Evolutionary conservation across 2,113 vertebrate genomes (phyloP).

Genomic region (Forbesichthys papilliferus): DNA sequence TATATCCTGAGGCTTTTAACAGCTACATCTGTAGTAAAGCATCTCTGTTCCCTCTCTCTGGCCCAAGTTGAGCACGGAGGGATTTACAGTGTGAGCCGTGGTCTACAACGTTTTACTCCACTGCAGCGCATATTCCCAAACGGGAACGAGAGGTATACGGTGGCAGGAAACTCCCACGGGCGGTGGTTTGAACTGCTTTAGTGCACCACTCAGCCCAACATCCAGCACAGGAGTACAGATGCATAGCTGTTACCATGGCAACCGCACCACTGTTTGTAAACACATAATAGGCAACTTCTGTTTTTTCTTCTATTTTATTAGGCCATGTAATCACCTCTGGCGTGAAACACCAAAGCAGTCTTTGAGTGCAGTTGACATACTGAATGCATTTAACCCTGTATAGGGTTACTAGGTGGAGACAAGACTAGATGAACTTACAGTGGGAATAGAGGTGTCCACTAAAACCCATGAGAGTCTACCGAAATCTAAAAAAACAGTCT

Average conservation of each 20-base stretch:
- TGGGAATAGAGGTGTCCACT: neutral
- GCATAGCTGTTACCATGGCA: conserved; percentile 52
- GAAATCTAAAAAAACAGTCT: conserved; percentile 10
- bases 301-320: neutral
- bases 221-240: conserved; percentile 14
- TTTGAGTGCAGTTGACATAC: conserved; percentile 7
- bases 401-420: conserved; percentile 4
- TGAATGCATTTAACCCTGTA: conserved; percentile 24
- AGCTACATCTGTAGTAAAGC: conserved; percentile 18
- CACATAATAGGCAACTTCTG: conserved; percentile 12
- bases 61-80: conserved; percentile 55
- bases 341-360: conserved; percentile 3
- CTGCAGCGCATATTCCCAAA: conserved; percentile 84
- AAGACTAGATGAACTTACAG: conserved; percentile 15
- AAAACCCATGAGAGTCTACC: neutral
- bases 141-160: conserved; percentile 52
- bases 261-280: conserved; percentile 62
- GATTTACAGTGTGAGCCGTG: conserved; percentile 76
- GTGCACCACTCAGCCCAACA: conserved; percentile 28
- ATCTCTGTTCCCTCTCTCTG: conserved; percentile 11
- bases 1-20: conserved; percentile 18
- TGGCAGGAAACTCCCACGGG: conserved; percentile 52
- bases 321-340: conserved; percentile 24
- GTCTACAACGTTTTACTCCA: conserved; percentile 74
- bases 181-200: conserved; percentile 41